Percentiles rank a stretch among this genome's conserved stretches.
Evolutionary conservation across 2,797 vertebrate genomes (phyloP).

Genomic region (Ceyx erithaca): DNA sequence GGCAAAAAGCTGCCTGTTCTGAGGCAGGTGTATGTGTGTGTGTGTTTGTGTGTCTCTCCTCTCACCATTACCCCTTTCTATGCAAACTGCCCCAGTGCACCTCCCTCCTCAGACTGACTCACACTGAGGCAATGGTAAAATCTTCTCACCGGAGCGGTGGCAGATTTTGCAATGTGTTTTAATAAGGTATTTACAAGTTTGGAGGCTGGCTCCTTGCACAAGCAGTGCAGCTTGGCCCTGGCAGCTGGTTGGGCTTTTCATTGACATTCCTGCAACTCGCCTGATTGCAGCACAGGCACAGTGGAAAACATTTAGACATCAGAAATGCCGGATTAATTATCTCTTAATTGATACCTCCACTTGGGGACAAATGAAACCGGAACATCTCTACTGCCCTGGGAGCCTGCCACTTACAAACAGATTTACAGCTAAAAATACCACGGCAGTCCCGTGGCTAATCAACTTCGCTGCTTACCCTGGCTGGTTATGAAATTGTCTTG

Average conservation of each 20-base stretch:
- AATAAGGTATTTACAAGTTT: conserved; percentile 25
- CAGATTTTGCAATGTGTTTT: conserved; percentile 51
- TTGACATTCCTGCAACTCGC: neutral
- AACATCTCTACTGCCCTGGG: conserved; percentile 25
- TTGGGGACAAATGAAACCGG: conserved; percentile 46
- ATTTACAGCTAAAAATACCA: conserved; percentile 70
- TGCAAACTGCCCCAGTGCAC: neutral
- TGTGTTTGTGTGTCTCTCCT: neutral
- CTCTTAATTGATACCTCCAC: conserved; percentile 66
- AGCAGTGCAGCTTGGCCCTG: neutral
- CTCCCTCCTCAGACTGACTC: neutral
- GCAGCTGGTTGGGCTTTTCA: conserved; percentile 10
- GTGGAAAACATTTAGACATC: conserved; percentile 50
- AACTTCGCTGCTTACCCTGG: conserved; percentile 19
- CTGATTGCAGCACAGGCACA: neutral
- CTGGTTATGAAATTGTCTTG: conserved; percentile 7
- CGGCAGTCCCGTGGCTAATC: conserved; percentile 29
- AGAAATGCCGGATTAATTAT: conserved; percentile 53
- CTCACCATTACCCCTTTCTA: neutral
- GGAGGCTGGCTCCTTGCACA: conserved; percentile 7
- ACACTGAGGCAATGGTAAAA: neutral
- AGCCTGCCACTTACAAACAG: conserved; percentile 44
- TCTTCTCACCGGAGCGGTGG: neutral
- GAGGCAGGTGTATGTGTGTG: neutral
- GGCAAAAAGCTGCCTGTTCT: neutral